Percentiles rank a stretch among this genome's conserved stretches.
These are phyloP conservation scores for Caenorhabditis doughertyi DNA, from an alignment of 2,888 invertebrate species.

Conservation along the genomic window DNA sequence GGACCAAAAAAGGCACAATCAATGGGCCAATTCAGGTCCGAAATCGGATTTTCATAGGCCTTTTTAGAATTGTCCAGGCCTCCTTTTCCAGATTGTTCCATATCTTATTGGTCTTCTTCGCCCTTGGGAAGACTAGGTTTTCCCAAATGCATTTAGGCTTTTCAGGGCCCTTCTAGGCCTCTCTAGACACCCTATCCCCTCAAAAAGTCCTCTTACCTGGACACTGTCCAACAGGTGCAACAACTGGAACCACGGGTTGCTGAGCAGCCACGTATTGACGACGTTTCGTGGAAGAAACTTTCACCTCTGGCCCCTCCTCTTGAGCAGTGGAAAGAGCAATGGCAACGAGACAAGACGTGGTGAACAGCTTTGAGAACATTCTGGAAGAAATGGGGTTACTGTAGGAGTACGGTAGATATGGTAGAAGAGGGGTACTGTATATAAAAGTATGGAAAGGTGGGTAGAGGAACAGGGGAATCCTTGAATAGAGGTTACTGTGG, in stretches of 20 bases:
- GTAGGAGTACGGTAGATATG: neutral
- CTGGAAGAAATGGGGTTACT: neutral
- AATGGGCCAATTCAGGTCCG: no score
- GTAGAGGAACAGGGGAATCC: no score
- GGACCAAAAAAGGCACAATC: neutral
- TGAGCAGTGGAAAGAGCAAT: conserved; percentile 47
- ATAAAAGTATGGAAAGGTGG: no score
- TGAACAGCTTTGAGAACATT: conserved; percentile 55
- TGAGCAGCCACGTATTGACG: conserved; percentile 76
- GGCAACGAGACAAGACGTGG: conserved; percentile 55
- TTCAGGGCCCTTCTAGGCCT: no score
- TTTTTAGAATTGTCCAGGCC: no score
- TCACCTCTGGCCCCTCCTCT: conserved; percentile 21
- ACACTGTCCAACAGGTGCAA: conserved; percentile 78
- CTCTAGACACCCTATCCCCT: neutral
- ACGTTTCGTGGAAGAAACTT: conserved; percentile 69
- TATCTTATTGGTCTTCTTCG: no score
- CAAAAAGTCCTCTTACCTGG: conserved; percentile 64
- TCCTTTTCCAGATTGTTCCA: no score
- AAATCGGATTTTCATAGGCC: no score
- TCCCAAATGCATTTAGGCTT: no score
- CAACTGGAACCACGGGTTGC: conserved; percentile 68
- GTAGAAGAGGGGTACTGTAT: neutral
- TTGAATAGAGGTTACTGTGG: no score
- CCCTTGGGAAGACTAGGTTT: no score